These are phyloP conservation scores for Uropsilus gracilis DNA, from an alignment of 2,113 vertebrate species.

Conservation along the genomic window DNA sequence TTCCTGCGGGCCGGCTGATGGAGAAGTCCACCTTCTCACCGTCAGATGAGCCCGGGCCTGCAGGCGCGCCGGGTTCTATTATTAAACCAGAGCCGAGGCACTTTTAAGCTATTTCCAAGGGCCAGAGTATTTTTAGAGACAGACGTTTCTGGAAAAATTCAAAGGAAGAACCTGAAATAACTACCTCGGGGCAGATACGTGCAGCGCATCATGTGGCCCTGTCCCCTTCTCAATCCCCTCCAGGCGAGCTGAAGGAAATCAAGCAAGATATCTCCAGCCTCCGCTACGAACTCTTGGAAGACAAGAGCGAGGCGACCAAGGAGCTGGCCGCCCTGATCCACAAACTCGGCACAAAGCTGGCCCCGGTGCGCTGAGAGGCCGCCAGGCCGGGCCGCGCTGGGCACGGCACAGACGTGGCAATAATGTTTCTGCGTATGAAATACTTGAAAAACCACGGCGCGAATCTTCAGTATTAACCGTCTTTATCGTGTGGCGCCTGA, in stretches of 20 bases:
- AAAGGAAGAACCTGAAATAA: neutral
- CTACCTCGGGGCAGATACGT: neutral
- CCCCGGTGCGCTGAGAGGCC: slow-evolving; percentile 85
- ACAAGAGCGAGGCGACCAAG: slow-evolving; percentile 93
- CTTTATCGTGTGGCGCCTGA: slow-evolving; percentile 85
- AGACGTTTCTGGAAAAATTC: neutral
- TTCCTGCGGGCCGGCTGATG: too few species aligned
- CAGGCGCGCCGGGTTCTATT: too few species aligned
- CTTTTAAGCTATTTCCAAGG: neutral
- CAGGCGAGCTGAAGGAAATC: slow-evolving; percentile 95
- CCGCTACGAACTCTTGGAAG: slow-evolving; percentile 93
- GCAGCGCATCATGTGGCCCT: too few species aligned
- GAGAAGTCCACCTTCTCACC: too few species aligned
- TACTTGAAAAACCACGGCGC: slow-evolving; percentile 87
- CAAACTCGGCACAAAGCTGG: slow-evolving; percentile 92
- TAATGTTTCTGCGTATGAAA: slow-evolving; percentile 87
- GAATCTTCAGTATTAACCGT: slow-evolving; percentile 84
- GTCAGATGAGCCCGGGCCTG: too few species aligned
- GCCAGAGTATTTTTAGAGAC: neutral
- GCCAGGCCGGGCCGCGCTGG: neutral
- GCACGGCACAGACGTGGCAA: slow-evolving; percentile 89
- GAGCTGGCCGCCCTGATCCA: slow-evolving; percentile 92
- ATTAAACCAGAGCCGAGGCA: too few species aligned
- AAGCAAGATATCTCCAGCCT: slow-evolving; percentile 96
- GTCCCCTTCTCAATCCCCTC: slow-evolving; percentile 54